Conservation (phyloP, 2,888 invertebrate species). For the Melinopterus prodromus region DNA sequence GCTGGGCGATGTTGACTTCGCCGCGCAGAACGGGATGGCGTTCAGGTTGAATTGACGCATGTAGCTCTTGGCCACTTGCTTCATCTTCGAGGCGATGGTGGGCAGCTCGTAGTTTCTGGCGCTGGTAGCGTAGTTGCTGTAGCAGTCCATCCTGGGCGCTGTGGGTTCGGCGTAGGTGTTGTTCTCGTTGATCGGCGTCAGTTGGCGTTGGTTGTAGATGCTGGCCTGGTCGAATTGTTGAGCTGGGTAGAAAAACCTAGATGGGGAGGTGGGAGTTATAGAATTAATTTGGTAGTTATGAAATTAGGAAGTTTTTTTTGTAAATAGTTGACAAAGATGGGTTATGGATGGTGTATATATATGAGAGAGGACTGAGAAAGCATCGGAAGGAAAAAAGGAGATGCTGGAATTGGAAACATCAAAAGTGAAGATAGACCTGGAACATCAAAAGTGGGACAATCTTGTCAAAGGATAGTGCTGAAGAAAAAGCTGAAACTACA, state of each 20-base stretch:
- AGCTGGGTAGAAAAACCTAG: not conserved
- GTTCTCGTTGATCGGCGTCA: conserved; percentile 45
- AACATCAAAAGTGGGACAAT: no score
- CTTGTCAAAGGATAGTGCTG: no score
- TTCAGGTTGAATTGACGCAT: conserved; percentile 60
- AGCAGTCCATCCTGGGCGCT: conserved; percentile 43
- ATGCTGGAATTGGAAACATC: no score
- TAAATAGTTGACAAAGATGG: no score
- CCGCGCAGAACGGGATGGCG: conserved; percentile 70
- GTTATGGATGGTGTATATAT: no score
- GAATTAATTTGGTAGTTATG: no score
- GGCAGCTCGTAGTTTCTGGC: conserved; percentile 67
- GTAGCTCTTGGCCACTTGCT: conserved; percentile 66
- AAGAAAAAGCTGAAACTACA: no score
- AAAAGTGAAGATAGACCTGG: no score
- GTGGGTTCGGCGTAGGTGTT: conserved; percentile 45
- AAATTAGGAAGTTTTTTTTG: no score
- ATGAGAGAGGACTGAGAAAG: no score
- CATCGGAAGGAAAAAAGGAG: no score
- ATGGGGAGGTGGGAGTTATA: not conserved
- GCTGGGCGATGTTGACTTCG: conserved; percentile 69
- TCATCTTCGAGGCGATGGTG: conserved; percentile 73
- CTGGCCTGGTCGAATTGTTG: not conserved
- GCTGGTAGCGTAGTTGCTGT: conserved; percentile 38
- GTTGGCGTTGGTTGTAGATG: conserved; percentile 4